phyloP scores from a whole-genome alignment of 2,888 invertebrate species.

The Xestia sexstrigata region DNA sequence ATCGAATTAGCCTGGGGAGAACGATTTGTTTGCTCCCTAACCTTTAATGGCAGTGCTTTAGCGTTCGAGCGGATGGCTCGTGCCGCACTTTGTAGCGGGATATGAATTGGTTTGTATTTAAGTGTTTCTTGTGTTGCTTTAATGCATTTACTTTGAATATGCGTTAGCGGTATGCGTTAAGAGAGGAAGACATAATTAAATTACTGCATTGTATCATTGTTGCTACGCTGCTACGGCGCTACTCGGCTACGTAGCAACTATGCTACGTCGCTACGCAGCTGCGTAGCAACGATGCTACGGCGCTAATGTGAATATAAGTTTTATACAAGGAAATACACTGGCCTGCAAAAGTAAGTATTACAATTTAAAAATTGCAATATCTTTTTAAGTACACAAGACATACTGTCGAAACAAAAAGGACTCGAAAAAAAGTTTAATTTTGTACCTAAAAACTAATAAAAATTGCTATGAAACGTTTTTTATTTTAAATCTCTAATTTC shows the following conservation, averaged over 20 bases:
- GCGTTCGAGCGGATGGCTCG: constrained; percentile 43
- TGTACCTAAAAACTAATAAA: too few relatives aligned
- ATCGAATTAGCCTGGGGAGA: constrained; percentile 74
- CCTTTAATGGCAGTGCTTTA: constrained; percentile 69
- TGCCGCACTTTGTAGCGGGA: constrained; percentile 28
- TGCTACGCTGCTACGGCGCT: neutral
- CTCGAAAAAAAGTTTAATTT: too few relatives aligned
- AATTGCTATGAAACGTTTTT: too few relatives aligned
- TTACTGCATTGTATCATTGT: neutral
- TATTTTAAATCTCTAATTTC: too few relatives aligned
- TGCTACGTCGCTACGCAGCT: neutral
- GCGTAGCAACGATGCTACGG: neutral
- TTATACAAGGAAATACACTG: neutral
- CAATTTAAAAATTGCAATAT: too few relatives aligned
- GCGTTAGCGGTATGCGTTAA: neutral
- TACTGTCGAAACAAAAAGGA: too few relatives aligned
- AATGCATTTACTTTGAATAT: constrained; percentile 5
- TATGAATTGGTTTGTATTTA: constrained; percentile 30
- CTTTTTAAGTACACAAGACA: too few relatives aligned
- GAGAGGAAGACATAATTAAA: neutral
- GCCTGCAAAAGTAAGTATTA: too few relatives aligned
- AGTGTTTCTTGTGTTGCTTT: constrained; percentile 7
- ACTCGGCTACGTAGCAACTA: neutral
- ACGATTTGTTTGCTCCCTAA: constrained; percentile 74
- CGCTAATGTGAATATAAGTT: neutral